A percentile compares a stretch with the other conserved stretches of the same genome.
Conservation (phyloP, 92 coral and sea anemone genomes). For the Epizoanthus illoricatus region DNA sequence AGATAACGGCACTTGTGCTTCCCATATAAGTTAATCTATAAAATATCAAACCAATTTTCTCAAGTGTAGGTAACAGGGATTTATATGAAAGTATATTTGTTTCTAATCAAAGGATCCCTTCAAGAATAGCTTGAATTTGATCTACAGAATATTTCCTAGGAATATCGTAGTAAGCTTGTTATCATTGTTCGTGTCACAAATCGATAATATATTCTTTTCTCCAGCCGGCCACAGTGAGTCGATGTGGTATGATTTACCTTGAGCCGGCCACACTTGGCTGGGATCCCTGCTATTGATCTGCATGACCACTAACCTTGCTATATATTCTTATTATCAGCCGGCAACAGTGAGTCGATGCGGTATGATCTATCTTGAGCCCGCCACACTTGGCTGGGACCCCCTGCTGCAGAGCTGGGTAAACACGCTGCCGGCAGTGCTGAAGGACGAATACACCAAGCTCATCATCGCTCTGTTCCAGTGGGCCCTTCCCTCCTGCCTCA, state of each 20-base stretch:
- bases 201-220: too few species aligned
- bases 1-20: too few species aligned
- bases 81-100: not conserved
- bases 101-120: not conserved
- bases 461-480: slow-evolving; percentile 85
- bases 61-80: too few species aligned
- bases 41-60: too few species aligned
- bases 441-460: slow-evolving; percentile 72
- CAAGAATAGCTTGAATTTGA: not conserved
- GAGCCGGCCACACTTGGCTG: slow-evolving; percentile 98
- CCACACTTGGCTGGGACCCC: slow-evolving; percentile 97
- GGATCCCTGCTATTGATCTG: slow-evolving; percentile 94
- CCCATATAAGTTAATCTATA: too few species aligned
- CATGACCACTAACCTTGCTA: too few species aligned
- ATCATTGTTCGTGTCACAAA: too few species aligned
- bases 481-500: slow-evolving; percentile 86
- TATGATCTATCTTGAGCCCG: slow-evolving; percentile 97
- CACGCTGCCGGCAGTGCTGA: slow-evolving; percentile 68
- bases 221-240: slow-evolving; percentile 65
- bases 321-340: slow-evolving; percentile 51
- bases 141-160: too few species aligned
- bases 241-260: slow-evolving; percentile 98
- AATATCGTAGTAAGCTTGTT: too few species aligned
- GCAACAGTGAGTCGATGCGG: slow-evolving; percentile 99
- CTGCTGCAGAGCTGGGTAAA: slow-evolving; percentile 87